Percentiles rank a stretch among this genome's conserved stretches.
phyloP scores from a whole-genome alignment of 2,888 invertebrate species.

The Agonopterix subpropinquella region DNA sequence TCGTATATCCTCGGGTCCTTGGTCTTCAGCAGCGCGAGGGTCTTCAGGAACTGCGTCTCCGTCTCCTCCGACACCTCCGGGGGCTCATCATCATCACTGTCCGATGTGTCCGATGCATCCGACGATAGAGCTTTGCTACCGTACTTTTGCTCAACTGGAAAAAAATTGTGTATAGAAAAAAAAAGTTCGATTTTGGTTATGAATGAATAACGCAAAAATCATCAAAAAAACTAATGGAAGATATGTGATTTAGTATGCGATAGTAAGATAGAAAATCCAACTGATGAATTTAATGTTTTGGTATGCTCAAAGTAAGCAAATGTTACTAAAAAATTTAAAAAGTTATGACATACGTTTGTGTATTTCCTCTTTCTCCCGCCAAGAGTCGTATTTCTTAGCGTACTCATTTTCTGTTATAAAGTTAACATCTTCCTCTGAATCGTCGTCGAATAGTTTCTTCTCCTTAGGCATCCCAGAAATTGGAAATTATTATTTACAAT shows the following conservation, averaged over 20 bases:
- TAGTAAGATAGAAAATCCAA: too few relatives aligned
- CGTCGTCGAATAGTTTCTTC: slow-evolving; percentile 70
- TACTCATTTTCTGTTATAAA: slow-evolving; percentile 86
- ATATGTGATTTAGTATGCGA: too few relatives aligned
- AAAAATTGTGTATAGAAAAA: background rate
- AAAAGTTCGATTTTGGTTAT: too few relatives aligned
- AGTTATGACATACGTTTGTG: slow-evolving; percentile 79
- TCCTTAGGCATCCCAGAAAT: slow-evolving; percentile 27
- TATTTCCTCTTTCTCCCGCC: slow-evolving; percentile 90
- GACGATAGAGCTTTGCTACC: slow-evolving; percentile 73
- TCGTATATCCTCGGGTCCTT: slow-evolving; percentile 95
- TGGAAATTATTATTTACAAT: too few relatives aligned
- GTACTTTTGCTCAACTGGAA: slow-evolving; percentile 84
- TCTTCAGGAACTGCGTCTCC: slow-evolving; percentile 92
- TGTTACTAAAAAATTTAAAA: too few relatives aligned
- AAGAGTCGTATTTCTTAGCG: slow-evolving; percentile 88
- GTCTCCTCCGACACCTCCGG: slow-evolving; percentile 77
- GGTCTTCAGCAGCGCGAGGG: slow-evolving; percentile 88
- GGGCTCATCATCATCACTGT: slow-evolving; percentile 78
- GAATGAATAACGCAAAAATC: too few relatives aligned
- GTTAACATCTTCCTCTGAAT: slow-evolving; percentile 71
- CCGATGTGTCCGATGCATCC: slow-evolving; percentile 62
- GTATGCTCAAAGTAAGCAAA: too few relatives aligned
- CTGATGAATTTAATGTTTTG: too few relatives aligned
- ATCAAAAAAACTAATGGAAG: too few relatives aligned